These are phyloP conservation scores for Allolobophora icterica DNA, from an alignment of 2,888 invertebrate species.

Conservation along the genomic window DNA sequence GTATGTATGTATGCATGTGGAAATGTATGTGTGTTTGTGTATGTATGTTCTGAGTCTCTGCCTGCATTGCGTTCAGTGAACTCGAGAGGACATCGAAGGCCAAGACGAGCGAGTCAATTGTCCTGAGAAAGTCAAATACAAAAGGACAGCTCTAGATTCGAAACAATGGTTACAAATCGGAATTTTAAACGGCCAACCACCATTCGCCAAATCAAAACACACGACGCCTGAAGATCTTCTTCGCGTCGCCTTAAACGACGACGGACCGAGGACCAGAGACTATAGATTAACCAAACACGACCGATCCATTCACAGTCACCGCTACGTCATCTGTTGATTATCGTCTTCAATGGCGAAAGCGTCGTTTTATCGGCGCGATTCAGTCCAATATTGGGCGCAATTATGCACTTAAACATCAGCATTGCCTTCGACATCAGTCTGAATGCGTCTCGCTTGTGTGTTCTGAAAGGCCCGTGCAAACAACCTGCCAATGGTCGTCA, in stretches of 20 bases:
- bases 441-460: neutral
- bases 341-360: neutral
- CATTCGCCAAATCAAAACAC: neutral
- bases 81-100: neutral
- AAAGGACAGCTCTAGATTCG: neutral
- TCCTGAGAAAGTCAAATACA: neutral
- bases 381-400: neutral
- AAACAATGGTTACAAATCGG: slow-evolving; percentile 17
- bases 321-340: neutral
- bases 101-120: neutral
- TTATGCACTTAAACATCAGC: slow-evolving; percentile 17
- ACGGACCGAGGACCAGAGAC: neutral
- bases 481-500: neutral
- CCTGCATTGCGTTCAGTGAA: neutral
- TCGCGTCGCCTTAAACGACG: neutral
- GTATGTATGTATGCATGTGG: too few relatives aligned
- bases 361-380: slow-evolving; percentile 10
- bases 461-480: neutral
- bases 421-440: neutral
- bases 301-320: neutral
- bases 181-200: neutral
- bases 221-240: neutral
- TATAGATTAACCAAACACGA: neutral
- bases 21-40: neutral
- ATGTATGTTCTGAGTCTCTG: neutral